A percentile compares a stretch with the other conserved stretches of the same genome.
phyloP scores from a whole-genome alignment of 2,113 vertebrate species.

The Eudorcas thomsonii region DNA sequence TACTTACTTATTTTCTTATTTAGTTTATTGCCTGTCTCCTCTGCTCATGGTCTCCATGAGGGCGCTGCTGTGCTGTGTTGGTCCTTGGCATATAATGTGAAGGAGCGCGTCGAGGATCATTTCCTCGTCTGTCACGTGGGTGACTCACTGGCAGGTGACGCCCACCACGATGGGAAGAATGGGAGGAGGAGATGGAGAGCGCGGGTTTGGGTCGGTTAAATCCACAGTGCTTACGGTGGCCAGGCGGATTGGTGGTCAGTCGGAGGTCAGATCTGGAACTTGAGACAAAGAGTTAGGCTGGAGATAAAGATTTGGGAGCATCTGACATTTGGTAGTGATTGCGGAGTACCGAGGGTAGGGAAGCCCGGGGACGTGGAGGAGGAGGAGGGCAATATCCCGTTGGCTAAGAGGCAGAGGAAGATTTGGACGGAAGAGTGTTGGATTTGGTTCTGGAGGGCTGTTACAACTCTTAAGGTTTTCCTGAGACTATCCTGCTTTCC shows the following conservation, averaged over 20 bases:
- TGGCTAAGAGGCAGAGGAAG: background rate
- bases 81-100: background rate
- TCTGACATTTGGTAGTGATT: background rate
- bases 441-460: background rate
- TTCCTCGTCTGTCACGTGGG: background rate
- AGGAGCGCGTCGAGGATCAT: background rate
- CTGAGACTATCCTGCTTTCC: background rate
- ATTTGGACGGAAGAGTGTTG: background rate
- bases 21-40: background rate
- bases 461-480: background rate
- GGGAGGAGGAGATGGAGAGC: background rate
- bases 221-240: background rate
- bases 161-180: background rate
- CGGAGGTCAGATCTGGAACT: background rate
- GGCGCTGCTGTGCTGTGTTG: background rate
- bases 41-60: accelerated
- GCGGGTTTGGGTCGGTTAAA: background rate
- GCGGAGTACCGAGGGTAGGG: accelerated
- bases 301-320: background rate
- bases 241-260: accelerated
- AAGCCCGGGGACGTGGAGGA: background rate
- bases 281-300: background rate
- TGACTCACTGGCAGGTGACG: background rate
- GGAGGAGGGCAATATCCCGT: background rate
- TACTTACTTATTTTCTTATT: background rate